These are phyloP conservation scores for Drosophila santomea DNA, from an alignment of 1,140 invertebrate genomes.

Conservation along the genomic window DNA sequence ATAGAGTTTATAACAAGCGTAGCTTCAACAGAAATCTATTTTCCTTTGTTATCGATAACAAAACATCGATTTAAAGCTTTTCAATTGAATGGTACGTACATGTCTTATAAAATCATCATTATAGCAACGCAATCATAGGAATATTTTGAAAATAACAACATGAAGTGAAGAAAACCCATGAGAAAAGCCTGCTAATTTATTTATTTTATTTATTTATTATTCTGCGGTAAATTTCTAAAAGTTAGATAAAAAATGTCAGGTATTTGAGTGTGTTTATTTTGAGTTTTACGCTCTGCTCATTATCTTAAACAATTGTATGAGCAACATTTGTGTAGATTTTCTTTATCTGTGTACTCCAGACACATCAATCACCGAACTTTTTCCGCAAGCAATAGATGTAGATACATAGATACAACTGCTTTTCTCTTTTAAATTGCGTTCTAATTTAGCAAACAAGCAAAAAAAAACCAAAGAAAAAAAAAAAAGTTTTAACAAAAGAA, in stretches of 20 bases:
- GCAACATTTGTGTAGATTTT: background rate
- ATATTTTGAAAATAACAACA: no score
- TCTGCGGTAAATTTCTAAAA: no score
- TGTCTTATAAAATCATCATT: no score
- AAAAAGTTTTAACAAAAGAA: background rate
- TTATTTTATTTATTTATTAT: no score
- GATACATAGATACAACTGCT: background rate
- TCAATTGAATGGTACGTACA: no score
- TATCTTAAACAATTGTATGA: constrained; percentile 13
- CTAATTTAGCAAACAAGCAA: constrained; percentile 19
- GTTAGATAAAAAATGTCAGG: background rate
- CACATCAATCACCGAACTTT: constrained; percentile 26
- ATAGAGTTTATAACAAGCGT: no score
- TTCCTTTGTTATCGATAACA: no score
- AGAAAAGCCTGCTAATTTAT: no score
- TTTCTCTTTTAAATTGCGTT: constrained; percentile 25
- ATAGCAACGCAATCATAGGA: no score
- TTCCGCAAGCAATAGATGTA: constrained; percentile 18
- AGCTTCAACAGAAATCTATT: no score
- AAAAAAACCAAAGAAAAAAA: constrained; percentile 1
- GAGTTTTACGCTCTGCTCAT: background rate
- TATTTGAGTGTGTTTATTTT: background rate
- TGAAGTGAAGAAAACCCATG: no score
- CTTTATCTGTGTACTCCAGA: constrained; percentile 1
- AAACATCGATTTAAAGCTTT: no score